Evolutionary conservation across 2,888 invertebrate species (phyloP).

Genomic region (Drosophila paramelanica): DNA sequence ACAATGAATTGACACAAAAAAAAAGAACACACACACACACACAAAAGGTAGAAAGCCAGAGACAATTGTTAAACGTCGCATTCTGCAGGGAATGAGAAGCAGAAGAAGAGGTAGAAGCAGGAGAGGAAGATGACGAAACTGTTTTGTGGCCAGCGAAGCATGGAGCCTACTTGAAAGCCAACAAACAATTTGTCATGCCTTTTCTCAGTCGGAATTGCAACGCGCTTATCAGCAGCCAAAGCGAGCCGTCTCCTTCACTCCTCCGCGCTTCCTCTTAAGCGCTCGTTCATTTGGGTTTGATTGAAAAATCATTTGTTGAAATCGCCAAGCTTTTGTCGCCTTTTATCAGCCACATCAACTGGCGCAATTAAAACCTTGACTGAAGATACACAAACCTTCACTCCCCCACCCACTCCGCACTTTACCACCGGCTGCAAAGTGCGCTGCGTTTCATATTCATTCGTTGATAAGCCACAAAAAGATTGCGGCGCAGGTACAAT

Average conservation of each 20-base stretch:
- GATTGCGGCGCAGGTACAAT: no score
- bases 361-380: slow-evolving; percentile 22
- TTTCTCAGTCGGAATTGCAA: slow-evolving; percentile 30
- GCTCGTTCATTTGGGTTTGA: slow-evolving; percentile 1
- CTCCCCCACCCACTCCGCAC: no score
- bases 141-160: slow-evolving; percentile 47
- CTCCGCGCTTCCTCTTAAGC: neutral
- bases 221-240: slow-evolving; percentile 61
- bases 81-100: neutral
- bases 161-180: slow-evolving; percentile 26
- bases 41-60: slow-evolving; percentile 15
- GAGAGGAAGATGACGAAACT: slow-evolving; percentile 57
- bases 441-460: no score
- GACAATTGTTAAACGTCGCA: slow-evolving; percentile 40
- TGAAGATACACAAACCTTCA: neutral
- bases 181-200: slow-evolving; percentile 48
- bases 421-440: no score
- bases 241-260: slow-evolving; percentile 1
- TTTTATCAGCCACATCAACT: neutral
- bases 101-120: neutral
- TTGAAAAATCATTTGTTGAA: slow-evolving; percentile 48
- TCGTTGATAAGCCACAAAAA: no score
- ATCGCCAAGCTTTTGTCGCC: slow-evolving; percentile 14
- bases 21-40: neutral
- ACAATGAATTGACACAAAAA: slow-evolving; percentile 66